Base-by-base conservation (phyloP, 2,113 vertebrate genomes). In the Tonatia bakeri region DNA sequence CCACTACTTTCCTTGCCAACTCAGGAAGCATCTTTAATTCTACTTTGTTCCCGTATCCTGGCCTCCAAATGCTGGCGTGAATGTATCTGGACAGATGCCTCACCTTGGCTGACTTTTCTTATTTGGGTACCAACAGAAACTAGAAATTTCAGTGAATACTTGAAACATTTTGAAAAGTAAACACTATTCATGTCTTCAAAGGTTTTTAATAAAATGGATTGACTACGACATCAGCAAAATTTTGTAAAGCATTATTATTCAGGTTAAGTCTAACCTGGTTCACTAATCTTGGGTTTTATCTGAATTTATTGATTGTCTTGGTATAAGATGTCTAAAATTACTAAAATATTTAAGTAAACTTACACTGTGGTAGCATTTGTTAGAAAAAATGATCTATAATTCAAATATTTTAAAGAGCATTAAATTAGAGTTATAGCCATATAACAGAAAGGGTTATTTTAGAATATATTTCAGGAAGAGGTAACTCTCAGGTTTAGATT, bases 401-500 rank as follows among this genome's bases (percentile, higher is more conserved):
- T 91, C 36, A 91, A 97, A 93, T 26, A 77, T 11, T 67, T 19
- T 70, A 65, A 56, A 77, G 84, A 85, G 13, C 9, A 15, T 79
- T 79, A 86, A 9, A 20, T 83, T 87, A 91, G 47, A 81, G 15
- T 65, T 67, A 10, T 45, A 85, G 45, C 26, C 54, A 0, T n/a
- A 92, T 15, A 85, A 38, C 12, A 90, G 59, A 86, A 79, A 70
- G 59, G 13, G 61, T 86, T 86, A 61, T 73, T 95, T 93, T 31
- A 80, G 73, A 87, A 36, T 87, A 65, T 15, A 11, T 96, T 90
- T 64, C 14, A 50, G 45, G 31, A 96, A 87, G 33, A 94, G 45
- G 8, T 70, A 26, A 72, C 94, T 90, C 94, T 88, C 40, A 56
- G 47, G 17, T 92, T 94, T 81, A 90, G 43, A 95, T 54, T 96